phyloP scores from a whole-genome alignment of 1,140 invertebrate species.

The Zaprionus tsacasi region DNA sequence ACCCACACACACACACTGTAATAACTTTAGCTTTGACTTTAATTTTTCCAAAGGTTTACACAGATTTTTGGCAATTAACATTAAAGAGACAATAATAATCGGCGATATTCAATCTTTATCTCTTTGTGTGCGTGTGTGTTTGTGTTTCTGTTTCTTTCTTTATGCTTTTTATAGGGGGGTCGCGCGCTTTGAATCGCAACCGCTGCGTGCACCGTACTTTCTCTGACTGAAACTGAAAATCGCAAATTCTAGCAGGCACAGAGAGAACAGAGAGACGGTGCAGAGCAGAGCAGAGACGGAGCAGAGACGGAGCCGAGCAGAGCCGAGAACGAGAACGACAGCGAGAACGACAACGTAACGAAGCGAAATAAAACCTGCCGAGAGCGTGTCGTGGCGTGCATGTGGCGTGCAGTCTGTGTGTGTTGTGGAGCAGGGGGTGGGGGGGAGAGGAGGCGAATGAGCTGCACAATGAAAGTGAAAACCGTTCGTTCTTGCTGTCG shows the following conservation, averaged over 20 bases:
- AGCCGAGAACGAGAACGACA: not conserved
- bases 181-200: conserved; percentile 64
- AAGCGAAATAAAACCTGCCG: conserved; percentile 25
- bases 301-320: conserved; percentile 14
- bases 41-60: not conserved
- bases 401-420: conserved; percentile 4
- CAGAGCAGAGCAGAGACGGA: conserved; percentile 26
- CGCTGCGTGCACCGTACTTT: conserved; percentile 74
- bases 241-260: conserved; percentile 51
- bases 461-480: conserved; percentile 82
- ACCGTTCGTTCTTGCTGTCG: conserved; percentile 42
- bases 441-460: conserved; percentile 41
- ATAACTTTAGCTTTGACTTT: not conserved
- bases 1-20: not conserved
- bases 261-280: conserved; percentile 45
- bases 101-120: conserved; percentile 11
- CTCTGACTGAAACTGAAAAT: conserved; percentile 73
- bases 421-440: not conserved
- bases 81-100: not conserved
- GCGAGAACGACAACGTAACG: not conserved
- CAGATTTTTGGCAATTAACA: conserved; percentile 4
- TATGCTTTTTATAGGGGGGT: conserved; percentile 32
- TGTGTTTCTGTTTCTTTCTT: conserved; percentile 37
- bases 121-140: not conserved
- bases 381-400: conserved; percentile 15